phyloP scores from a whole-genome alignment of 2,797 vertebrate species.

The Phalanger gymnotis region DNA sequence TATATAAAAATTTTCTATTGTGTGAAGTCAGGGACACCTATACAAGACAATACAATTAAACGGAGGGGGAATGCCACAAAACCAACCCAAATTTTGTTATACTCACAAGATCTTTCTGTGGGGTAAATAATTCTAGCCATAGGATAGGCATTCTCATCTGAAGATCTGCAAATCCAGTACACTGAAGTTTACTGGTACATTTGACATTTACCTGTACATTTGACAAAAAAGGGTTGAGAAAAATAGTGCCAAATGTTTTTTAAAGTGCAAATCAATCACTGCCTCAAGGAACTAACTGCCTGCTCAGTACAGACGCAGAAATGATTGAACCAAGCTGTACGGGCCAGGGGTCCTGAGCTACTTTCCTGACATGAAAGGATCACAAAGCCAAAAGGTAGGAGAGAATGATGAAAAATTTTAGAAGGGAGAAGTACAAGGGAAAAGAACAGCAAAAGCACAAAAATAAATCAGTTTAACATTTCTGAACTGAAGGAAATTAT shows the following conservation, averaged over 20 bases:
- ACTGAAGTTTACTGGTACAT: slow-evolving; percentile 37
- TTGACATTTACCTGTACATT: slow-evolving; percentile 24
- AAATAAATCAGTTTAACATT: neutral
- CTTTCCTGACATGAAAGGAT: slow-evolving; percentile 36
- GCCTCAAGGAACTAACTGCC: slow-evolving; percentile 37
- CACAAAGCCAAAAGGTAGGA: rapidly evolving
- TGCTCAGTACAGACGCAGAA: slow-evolving; percentile 1
- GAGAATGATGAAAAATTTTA: slow-evolving; percentile 25
- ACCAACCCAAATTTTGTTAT: neutral
- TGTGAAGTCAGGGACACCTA: slow-evolving; percentile 38
- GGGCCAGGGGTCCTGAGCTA: slow-evolving; percentile 12
- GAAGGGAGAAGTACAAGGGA: slow-evolving; percentile 8
- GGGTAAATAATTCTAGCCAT: neutral
- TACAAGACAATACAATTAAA: neutral
- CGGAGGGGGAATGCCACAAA: slow-evolving; percentile 9
- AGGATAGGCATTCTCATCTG: slow-evolving; percentile 16
- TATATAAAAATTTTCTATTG: neutral
- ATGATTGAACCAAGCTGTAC: slow-evolving; percentile 8
- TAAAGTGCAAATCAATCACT: neutral
- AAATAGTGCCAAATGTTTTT: slow-evolving; percentile 42
- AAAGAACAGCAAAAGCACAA: neutral
- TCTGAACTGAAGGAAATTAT: neutral
- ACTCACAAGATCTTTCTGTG: neutral
- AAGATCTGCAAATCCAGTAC: slow-evolving; percentile 19
- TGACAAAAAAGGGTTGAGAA: slow-evolving; percentile 24